phyloP scores from a whole-genome alignment of 2,113 vertebrate genomes.

The Rynchops niger region DNA sequence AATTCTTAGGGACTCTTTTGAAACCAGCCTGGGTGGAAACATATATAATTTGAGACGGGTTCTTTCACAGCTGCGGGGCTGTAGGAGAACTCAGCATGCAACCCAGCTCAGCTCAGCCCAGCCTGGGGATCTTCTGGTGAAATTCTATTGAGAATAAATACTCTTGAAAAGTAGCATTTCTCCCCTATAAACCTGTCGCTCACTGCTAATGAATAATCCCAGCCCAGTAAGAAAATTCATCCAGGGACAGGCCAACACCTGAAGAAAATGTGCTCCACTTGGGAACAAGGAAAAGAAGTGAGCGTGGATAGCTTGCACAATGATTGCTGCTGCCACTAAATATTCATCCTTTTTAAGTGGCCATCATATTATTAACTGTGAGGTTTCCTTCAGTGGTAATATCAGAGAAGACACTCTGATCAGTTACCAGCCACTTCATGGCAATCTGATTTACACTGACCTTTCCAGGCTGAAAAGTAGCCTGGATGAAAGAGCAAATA shows the following conservation, averaged over 20 bases:
- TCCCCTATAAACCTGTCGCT: not conserved
- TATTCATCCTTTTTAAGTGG: not conserved
- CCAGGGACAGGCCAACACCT: not conserved
- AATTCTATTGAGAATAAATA: not conserved
- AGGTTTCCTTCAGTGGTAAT: not conserved
- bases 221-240: not conserved
- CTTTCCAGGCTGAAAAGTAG: slow-evolving; percentile 28
- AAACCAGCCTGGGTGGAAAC: not conserved
- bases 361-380: not conserved
- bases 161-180: not conserved
- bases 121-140: not conserved
- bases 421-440: not conserved
- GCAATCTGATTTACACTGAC: slow-evolving; percentile 26
- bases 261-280: not conserved
- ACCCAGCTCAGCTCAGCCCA: not conserved
- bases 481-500: slow-evolving; percentile 17
- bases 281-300: not conserved
- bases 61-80: not conserved
- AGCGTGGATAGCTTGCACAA: not conserved
- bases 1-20: not conserved
- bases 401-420: not conserved
- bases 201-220: not conserved
- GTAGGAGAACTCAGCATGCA: not conserved
- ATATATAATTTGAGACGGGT: not conserved
- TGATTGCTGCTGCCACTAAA: not conserved